A percentile compares a stretch with the other conserved stretches of the same genome.
Evolutionary conservation across 2,888 invertebrate genomes (phyloP).

Genomic region (Pinctada fucata): DNA sequence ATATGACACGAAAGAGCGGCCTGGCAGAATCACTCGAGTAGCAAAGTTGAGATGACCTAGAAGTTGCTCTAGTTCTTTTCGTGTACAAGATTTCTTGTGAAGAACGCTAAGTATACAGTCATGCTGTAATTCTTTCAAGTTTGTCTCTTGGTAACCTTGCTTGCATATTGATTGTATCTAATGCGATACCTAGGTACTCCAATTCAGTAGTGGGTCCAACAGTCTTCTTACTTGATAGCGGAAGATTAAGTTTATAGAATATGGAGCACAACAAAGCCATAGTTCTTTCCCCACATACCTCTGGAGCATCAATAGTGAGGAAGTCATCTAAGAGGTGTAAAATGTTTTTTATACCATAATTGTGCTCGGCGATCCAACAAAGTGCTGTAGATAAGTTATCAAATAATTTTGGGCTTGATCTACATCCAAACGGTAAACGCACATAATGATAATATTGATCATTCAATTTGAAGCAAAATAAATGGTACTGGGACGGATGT

Average conservation of each 20-base stretch:
- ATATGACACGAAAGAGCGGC: conserved; percentile 33
- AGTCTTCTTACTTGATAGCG: conserved; percentile 23
- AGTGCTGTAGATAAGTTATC: conserved; percentile 35
- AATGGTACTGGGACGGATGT: conserved; percentile 29
- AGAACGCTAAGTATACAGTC: background rate
- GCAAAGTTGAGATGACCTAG: conserved; percentile 40
- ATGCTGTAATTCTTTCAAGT: conserved; percentile 27
- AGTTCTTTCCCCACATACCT: conserved; percentile 28
- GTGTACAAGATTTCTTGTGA: background rate
- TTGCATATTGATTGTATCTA: conserved; percentile 21
- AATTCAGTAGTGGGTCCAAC: conserved; percentile 8
- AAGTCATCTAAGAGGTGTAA: conserved; percentile 46
- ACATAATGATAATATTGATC: conserved; percentile 31
- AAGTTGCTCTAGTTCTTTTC: conserved; percentile 15
- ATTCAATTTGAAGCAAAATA: conserved; percentile 37
- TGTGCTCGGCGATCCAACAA: conserved; percentile 42
- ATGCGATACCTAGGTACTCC: conserved; percentile 23
- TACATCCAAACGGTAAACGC: conserved; percentile 36
- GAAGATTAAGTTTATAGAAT: conserved; percentile 37
- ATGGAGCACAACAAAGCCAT: conserved; percentile 38
- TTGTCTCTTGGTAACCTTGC: conserved; percentile 40
- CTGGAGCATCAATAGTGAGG: conserved; percentile 33
- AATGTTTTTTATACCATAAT: conserved; percentile 36
- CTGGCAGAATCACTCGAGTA: conserved; percentile 32
- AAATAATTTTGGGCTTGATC: conserved; percentile 39